Evolutionary conservation across 2,888 invertebrate genomes (phyloP).

Genomic region (Poecilobothrus nobilitatus): DNA sequence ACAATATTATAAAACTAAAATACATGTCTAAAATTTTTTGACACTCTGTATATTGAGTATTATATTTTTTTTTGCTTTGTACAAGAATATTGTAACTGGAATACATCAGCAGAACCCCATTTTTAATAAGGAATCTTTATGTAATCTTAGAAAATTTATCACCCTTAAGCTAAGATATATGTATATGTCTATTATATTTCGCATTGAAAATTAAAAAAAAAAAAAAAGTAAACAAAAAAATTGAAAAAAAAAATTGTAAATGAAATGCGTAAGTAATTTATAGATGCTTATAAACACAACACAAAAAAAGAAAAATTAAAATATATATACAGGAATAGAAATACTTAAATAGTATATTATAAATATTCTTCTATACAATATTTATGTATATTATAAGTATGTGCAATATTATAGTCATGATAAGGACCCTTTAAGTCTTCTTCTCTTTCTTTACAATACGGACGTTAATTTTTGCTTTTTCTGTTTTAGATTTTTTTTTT

Average conservation of each 20-base stretch:
- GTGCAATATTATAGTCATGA: background rate
- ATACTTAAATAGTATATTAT: background rate
- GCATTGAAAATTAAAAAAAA: conserved; percentile 6
- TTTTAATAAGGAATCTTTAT: conserved; percentile 37
- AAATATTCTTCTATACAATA: background rate
- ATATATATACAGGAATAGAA: background rate
- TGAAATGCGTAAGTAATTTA: conserved; percentile 6
- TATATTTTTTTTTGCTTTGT: background rate
- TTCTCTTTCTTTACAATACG: background rate
- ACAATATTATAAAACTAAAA: too few species aligned
- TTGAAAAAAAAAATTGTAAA: background rate
- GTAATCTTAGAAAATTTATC: conserved; percentile 45
- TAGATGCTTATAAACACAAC: background rate
- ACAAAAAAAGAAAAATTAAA: background rate
- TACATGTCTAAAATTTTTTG: too few species aligned
- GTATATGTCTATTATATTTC: conserved; percentile 1
- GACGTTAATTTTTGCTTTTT: background rate
- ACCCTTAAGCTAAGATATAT: conserved; percentile 35
- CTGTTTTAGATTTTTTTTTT: too few species aligned
- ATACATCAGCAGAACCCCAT: conserved; percentile 21
- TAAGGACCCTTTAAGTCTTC: background rate
- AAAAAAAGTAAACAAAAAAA: too few species aligned
- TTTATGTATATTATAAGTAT: background rate
- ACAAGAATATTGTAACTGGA: background rate
- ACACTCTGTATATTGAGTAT: too few species aligned